Base-by-base conservation (phyloP, 2,888 invertebrate genomes). In the Platerodrilus igneus region DNA sequence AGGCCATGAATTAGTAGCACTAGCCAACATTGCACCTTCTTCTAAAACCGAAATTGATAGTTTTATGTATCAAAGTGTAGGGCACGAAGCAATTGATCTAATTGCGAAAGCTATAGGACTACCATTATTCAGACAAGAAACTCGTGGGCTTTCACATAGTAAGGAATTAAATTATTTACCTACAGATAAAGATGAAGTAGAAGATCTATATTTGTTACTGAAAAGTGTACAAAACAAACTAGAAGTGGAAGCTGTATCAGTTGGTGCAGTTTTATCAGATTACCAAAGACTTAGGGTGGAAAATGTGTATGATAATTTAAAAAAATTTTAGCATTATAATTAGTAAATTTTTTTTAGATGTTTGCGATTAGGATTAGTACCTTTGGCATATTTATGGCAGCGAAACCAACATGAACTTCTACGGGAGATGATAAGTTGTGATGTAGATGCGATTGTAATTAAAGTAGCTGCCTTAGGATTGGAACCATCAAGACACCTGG, bases 31-130 rank as follows among this genome's bases (percentile, higher is more conserved):
- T 57, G 81, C 83, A 71, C 97, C 95, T 47, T 77, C 77, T 66
- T 81, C 75, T 68, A 83, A 80, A 79, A 88, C 89, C 82, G 75
- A 68, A 53, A 61, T 67, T 19, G 66, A 67, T 45, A 67, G 67
- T 47, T 97, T 90, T 65, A 99, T 99, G 99, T 99, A 96, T 66
- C 99, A 99, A 75, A 95, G 95, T 32, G 97, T 99, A 37, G 99
- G 97, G 1, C 91, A 94, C 66, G 90, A 95, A 73, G 93, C 91
- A 10, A 85, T 99, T 49, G 83, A 85, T 50, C 74, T 87, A 51
- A 89, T 95, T 66, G 90, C 94, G 15, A 86, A 92, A 66, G 96
- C 99, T 2, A 88, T 96, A 84, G 88, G 79, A 2, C 68, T 99
- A 41, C 97, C 97, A 0, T 70, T 99, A 31, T 97, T 86, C 68